A percentile compares a stretch with the other conserved stretches of the same genome.
phyloP scores from a whole-genome alignment of 2,113 vertebrate species.

The Eclectus roratus region DNA sequence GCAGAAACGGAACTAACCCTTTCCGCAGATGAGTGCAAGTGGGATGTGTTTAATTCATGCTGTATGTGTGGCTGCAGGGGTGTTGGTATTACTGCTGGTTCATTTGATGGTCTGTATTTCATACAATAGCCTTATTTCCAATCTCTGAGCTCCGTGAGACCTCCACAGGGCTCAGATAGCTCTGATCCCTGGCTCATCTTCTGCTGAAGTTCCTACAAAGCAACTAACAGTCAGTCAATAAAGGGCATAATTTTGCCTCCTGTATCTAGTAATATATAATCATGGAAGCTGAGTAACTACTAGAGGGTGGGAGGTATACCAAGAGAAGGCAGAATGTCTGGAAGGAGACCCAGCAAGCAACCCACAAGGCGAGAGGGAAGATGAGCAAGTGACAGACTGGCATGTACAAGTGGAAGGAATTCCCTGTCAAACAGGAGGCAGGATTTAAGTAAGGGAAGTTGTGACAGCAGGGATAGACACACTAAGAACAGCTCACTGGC shows the following conservation, averaged over 20 bases:
- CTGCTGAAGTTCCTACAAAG: background rate
- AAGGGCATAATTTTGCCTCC: background rate
- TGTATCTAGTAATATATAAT: background rate
- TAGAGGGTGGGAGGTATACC: background rate
- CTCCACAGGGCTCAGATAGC: background rate
- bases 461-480: background rate
- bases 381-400: background rate
- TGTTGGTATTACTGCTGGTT: background rate
- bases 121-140: background rate
- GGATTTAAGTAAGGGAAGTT: background rate
- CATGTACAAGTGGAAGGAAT: rapidly evolving
- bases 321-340: background rate
- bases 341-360: background rate
- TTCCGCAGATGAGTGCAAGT: rapidly evolving
- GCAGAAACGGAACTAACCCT: no score
- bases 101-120: background rate
- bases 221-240: background rate
- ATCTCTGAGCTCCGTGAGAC: background rate
- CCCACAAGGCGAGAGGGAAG: background rate
- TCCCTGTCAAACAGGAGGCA: background rate
- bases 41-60: background rate
- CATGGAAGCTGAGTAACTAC: background rate
- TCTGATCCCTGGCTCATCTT: background rate
- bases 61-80: background rate
- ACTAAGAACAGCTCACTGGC: rapidly evolving